Evolutionary conservation across 2,797 vertebrate species (phyloP), one percentile per base, ranked within the genome.

Genomic region (Odontamblyopus lacepedii): DNA sequence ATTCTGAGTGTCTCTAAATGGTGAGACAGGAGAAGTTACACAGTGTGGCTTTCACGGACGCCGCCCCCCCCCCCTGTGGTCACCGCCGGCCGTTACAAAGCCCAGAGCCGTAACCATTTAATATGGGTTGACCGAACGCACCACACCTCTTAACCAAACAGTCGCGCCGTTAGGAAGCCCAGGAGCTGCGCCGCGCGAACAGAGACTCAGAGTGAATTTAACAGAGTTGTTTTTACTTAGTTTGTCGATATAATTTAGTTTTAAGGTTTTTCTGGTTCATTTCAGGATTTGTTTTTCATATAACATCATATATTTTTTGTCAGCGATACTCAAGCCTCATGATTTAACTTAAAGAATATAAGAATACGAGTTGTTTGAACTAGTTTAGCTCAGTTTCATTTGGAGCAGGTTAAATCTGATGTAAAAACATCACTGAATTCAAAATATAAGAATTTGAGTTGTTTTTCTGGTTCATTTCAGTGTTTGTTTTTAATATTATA

Each of bases 101-200:
- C 83, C 84, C 78, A 91, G 79, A 88, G 87, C 80, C 78, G 80
- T 81, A 81, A 88, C 88, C 84, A 91, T 92, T 91, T 92, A 92
- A 92, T 92, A 89, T 82, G 89, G 88, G 90, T 90, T 90, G 86
- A 92, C 91, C 90, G 88, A 79, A 87, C 78, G 86, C 89, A 92
- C 90, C 91, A 91, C 89, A 92, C 91, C 88, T 91, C 87, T 81
- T 74, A 15, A 68, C 72, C 77, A 71, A 16, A 32, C 77, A 73
- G 80, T 75, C 78, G 69, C 74, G 81, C 79, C 87, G 73, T 78
- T 86, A 23, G 74, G 65, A 76, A 76, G 71, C 75, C 75, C 69
- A 56, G 69, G 55, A 66, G 74, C 78, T 19, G 6, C 53, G 18
- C 59, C 5, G 55, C 55, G 5, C 6, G 23, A n/a, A 55, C 53